Evolutionary conservation across 2,888 invertebrate species (phyloP).

Genomic region (Lycaena phlaeas): DNA sequence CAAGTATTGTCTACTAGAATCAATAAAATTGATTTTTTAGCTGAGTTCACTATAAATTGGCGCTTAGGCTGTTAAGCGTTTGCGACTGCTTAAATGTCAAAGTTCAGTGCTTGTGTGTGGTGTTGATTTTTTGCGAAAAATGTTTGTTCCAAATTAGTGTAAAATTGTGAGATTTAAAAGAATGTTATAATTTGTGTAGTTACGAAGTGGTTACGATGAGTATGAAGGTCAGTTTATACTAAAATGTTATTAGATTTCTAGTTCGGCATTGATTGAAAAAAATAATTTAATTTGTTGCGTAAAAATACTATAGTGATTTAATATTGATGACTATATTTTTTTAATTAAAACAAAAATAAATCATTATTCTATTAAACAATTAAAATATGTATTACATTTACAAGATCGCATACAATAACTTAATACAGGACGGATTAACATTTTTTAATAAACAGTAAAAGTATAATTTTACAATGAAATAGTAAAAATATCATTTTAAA

Average conservation of each 20-base stretch:
- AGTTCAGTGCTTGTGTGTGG: slow-evolving; percentile 44
- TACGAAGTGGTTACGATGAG: background rate
- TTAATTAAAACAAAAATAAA: no score
- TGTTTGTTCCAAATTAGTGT: slow-evolving; percentile 1
- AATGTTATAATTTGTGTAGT: background rate
- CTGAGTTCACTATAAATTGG: background rate
- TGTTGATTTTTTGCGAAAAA: slow-evolving; percentile 25
- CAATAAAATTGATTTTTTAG: background rate
- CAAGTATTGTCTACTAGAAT: background rate
- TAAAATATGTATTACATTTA: no score
- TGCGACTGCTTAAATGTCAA: slow-evolving; percentile 55
- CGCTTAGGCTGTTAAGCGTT: background rate
- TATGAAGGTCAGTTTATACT: slow-evolving; percentile 3
- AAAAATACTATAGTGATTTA: background rate
- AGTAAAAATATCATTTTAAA: no score
- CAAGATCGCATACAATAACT: no score
- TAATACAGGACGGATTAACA: no score
- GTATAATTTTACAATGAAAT: no score
- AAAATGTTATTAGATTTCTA: background rate
- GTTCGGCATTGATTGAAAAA: background rate
- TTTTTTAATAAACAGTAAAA: no score
- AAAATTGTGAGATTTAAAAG: background rate
- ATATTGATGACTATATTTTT: no score
- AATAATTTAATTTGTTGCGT: slow-evolving; percentile 10
- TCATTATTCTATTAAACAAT: background rate